Conservation (phyloP, 2,113 vertebrate genomes). For the Bucco capensis region DNA sequence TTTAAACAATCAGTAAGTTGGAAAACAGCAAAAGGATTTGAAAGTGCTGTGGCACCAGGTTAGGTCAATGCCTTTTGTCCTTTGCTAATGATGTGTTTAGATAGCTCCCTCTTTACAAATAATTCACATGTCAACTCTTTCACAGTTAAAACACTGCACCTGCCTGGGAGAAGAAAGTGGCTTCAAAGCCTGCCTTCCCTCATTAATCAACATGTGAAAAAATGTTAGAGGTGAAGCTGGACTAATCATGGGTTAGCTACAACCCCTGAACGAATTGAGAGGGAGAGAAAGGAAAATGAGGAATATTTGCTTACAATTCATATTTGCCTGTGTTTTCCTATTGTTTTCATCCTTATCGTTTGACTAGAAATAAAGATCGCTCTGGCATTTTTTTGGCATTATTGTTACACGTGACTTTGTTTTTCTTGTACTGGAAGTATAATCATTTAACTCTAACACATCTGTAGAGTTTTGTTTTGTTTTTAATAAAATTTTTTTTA, state of each 20-base stretch:
- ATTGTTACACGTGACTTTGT: neutral
- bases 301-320: neutral
- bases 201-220: slow-evolving; percentile 58
- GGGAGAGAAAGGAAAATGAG: neutral
- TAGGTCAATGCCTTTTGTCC: slow-evolving; percentile 62
- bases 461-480: neutral
- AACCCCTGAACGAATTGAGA: slow-evolving; percentile 5
- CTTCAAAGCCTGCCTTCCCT: slow-evolving; percentile 78
- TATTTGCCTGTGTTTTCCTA: neutral
- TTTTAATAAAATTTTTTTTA: neutral
- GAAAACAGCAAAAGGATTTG: slow-evolving; percentile 31
- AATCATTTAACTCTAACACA: neutral
- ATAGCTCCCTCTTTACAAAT: slow-evolving; percentile 66
- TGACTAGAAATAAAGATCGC: neutral
- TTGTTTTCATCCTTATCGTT: neutral
- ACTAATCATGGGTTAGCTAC: slow-evolving; percentile 10
- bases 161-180: slow-evolving; percentile 58
- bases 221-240: neutral
- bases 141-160: slow-evolving; percentile 79
- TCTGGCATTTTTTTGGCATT: neutral
- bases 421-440: neutral
- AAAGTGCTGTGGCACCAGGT: slow-evolving; percentile 47
- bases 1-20: slow-evolving; percentile 16
- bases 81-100: slow-evolving; percentile 54
- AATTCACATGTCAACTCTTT: slow-evolving; percentile 76